Base-by-base conservation (phyloP, 2,888 invertebrate genomes). In the Lasioglossum leucozonium region DNA sequence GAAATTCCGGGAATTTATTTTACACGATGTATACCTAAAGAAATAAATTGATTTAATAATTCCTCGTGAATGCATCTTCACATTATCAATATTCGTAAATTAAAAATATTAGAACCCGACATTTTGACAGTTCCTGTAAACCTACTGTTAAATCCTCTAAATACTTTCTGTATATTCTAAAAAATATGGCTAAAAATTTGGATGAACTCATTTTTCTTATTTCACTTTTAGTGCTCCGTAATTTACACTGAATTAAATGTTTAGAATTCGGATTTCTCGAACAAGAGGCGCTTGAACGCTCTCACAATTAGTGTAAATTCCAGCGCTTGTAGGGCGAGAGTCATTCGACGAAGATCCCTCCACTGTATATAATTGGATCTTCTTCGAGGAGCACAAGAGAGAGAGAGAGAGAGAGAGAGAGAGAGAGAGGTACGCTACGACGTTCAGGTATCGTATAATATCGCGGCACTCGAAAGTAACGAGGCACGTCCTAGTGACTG, bases 381-480 rank as follows among this genome's bases (percentile, higher is more conserved):
- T 8, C 67, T 37, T 34, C 30, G 51, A 62, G 62, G 16, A 4
- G 62, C 62, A 30, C 5, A n/a, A 18, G 51, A 47, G 47, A 26
- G 30, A 40, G 55, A 58, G 58, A n/a, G 55, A 18, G 51, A 47
- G 47, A 26, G 30, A 40, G 55, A 58, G 58, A n/a, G 55, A 18
- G 51, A 47, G 47, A 26, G 30, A 40, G 55, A 58, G 58, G 26
- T 58, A 58, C n/a, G 26, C 26, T 26, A 11, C 58, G 74, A 5
- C n/a, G 16, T 37, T 26, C 18, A 1, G n/a, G n/a, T 51, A 51
- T 62, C 47, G 44, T 44, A 16, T 40, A 62, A 69, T 69, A 77
- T 58, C n/a, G 47, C 0, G 67, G 65, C 55, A 11, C 42, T 37
- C 3, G 37, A 69, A 58, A 72, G 71, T 79, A 72, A 72, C 44